phyloP scores from a whole-genome alignment of 2,888 invertebrate species.

The Drosophila anceps region DNA sequence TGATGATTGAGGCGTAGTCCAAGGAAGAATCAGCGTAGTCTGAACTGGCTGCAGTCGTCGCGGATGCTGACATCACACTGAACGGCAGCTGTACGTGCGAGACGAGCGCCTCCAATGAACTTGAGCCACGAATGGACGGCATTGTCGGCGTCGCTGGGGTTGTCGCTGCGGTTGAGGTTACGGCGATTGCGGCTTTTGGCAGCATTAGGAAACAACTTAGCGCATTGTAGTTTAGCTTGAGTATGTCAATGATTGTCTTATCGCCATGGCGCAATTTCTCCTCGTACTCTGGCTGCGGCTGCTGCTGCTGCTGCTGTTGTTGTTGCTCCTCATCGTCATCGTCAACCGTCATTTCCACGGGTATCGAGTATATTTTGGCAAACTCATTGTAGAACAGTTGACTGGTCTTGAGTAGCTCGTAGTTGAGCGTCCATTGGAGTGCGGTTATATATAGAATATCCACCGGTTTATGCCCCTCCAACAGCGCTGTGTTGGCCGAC shows the following conservation, averaged over 20 bases:
- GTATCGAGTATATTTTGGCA: conserved; percentile 79
- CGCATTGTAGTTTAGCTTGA: conserved; percentile 81
- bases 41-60: conserved; percentile 47
- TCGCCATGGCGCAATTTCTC: conserved; percentile 71
- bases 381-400: conserved; percentile 83
- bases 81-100: conserved; percentile 59
- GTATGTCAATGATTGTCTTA: conserved; percentile 81
- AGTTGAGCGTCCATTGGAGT: conserved; percentile 84
- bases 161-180: conserved; percentile 31
- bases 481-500: conserved; percentile 5
- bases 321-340: conserved; percentile 34
- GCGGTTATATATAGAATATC: conserved; percentile 82
- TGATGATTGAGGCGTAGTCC: conserved; percentile 60
- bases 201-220: conserved; percentile 82
- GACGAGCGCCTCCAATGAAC: conserved; percentile 77
- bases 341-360: conserved; percentile 64
- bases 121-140: conserved; percentile 66
- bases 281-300: conserved; percentile 22
- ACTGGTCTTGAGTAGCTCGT: conserved; percentile 82
- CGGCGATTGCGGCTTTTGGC: conserved; percentile 64
- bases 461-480: conserved; percentile 67
- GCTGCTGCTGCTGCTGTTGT: conserved; percentile 16
- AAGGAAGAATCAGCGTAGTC: conserved; percentile 52
- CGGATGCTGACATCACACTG: conserved; percentile 63
- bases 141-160: conserved; percentile 8